Evolutionary conservation across 2,113 vertebrate species (phyloP), one percentile per base, ranked within the genome.

Genomic region (Melanocharis versteri): DNA sequence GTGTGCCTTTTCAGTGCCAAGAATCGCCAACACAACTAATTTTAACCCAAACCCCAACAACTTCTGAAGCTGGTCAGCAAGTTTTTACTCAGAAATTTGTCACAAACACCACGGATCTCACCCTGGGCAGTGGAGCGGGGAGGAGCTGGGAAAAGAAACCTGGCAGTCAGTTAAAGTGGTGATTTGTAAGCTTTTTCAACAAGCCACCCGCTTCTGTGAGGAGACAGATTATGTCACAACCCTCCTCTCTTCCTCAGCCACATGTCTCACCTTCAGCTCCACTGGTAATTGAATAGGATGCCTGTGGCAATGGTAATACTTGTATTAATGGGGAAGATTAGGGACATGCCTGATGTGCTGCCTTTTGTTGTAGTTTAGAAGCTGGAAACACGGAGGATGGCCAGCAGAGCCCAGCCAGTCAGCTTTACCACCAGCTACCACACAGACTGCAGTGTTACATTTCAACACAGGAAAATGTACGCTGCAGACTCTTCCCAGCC

Each of bases 131-230:
- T 26, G n/a, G 56, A 72, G 35, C 0, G 0, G 14, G 62, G 45
- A 88, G 54, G 12, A 90, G 28, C 18, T 94, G 90, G 71, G 73
- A 79, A 66, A 76, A 93, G 44, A 87, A 83, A 64, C 15, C 70
- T 89, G 73, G 70, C 78, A 93, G 57, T 35, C 39, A 73, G 26
- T 30, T 47, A 47, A 39, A 37, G 54, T 39, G 75, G 66, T 65
- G 79, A 95, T 56, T 78, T 69, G 64, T 45, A 44, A 88, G 50
- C 21, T 85, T 96, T 94, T 93, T 85, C 82, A 91, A 22, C 54
- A 85, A 93, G 78, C 45, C 61, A 50, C 18, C n/a, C 1, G 1
- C 71, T 78, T 73, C 62, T 83, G 19, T 51, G 37, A 73, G 58
- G 66, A 88, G 62, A 62, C 21, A 90, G 75, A 54, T 83, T 44